These are phyloP conservation scores for Neopelma chrysocephalum DNA, from an alignment of 2,797 vertebrate genomes.

Conservation along the genomic window DNA sequence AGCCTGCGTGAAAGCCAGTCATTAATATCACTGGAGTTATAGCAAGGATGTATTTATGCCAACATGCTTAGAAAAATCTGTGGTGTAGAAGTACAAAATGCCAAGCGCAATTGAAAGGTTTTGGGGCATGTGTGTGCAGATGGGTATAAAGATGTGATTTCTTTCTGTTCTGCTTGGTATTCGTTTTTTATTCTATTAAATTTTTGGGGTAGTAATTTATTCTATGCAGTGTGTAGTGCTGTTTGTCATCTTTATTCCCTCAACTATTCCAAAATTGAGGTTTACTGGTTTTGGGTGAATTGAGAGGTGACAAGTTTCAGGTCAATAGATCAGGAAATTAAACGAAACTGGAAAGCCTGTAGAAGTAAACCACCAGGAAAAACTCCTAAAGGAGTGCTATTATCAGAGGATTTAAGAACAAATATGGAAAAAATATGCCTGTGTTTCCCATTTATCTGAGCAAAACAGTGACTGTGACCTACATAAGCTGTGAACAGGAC, in stretches of 20 bases:
- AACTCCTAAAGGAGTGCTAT: neutral
- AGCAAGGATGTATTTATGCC: neutral
- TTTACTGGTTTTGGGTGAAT: neutral
- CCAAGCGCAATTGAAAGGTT: neutral
- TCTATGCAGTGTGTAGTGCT: neutral
- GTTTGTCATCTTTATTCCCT: neutral
- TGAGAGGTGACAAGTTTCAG: neutral
- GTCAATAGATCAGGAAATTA: neutral
- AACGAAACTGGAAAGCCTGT: neutral
- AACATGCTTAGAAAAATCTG: neutral
- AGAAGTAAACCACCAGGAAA: neutral
- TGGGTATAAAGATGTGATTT: conserved; percentile 57
- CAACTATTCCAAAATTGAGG: neutral
- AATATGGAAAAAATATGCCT: neutral
- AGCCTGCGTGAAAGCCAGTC: neutral
- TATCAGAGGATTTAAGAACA: neutral
- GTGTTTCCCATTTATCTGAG: neutral
- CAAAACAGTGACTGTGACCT: neutral
- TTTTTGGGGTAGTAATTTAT: neutral
- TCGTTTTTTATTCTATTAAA: neutral
- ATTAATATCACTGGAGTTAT: neutral
- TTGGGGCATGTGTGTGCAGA: conserved; percentile 49
- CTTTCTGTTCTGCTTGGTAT: conserved; percentile 65
- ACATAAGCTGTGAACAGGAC: neutral
- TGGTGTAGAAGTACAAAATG: conserved; percentile 39